phyloP scores from a whole-genome alignment of 1,140 invertebrate species.

The Hypsibius dujardini region DNA sequence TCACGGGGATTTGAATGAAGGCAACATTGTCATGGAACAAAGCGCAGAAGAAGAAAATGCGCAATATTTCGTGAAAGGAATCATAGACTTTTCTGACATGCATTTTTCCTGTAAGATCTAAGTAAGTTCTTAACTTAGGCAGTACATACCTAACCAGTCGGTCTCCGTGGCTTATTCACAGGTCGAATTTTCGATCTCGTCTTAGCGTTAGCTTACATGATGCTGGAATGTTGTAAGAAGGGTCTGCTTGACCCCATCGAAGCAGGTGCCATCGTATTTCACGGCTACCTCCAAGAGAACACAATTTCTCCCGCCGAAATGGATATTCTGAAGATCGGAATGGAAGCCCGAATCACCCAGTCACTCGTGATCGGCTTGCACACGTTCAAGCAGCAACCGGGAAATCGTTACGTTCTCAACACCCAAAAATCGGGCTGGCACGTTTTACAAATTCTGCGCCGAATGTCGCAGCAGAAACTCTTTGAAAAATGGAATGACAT shows the following conservation, averaged over 20 bases:
- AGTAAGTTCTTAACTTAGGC: too few species aligned
- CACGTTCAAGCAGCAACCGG: neutral
- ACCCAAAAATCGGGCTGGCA: neutral
- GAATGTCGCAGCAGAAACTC: neutral
- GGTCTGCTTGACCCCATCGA: constrained; percentile 39
- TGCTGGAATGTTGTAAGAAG: constrained; percentile 38
- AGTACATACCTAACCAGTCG: neutral
- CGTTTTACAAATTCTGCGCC: neutral
- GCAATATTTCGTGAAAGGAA: constrained; percentile 33
- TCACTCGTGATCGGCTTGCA: neutral
- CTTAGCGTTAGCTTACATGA: constrained; percentile 59
- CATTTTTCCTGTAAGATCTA: constrained; percentile 48
- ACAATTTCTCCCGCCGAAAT: constrained; percentile 44
- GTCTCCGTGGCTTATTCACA: too few species aligned
- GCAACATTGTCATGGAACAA: constrained; percentile 53
- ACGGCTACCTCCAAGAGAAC: constrained; percentile 48
- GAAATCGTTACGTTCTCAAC: neutral
- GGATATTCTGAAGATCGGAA: constrained; percentile 39
- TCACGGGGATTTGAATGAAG: constrained; percentile 75
- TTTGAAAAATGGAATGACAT: neutral
- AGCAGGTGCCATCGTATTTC: constrained; percentile 49
- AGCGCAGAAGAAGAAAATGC: constrained; percentile 25
- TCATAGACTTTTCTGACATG: constrained; percentile 68
- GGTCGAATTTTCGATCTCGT: constrained; percentile 62
- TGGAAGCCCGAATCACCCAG: neutral